Conservation (phyloP, 2,797 vertebrate species). For the Eulemur mongoz region DNA sequence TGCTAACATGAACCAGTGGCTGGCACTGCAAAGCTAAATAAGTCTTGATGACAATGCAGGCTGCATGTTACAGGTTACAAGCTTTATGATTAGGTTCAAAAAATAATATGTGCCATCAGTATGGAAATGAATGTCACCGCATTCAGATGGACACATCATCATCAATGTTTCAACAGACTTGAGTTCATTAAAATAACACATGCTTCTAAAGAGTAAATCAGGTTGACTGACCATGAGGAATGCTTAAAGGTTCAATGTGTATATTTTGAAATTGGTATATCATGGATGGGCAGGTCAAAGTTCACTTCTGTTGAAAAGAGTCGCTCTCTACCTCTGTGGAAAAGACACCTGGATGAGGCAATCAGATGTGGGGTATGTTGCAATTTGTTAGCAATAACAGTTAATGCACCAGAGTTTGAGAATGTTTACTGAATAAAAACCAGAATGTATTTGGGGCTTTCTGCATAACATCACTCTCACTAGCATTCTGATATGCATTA, state of each 20-base stretch:
- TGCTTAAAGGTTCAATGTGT: background rate
- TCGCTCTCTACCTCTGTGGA: background rate
- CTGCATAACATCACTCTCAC: background rate
- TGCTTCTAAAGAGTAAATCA: background rate
- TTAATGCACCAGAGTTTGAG: background rate
- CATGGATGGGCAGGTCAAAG: background rate
- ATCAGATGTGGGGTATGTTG: background rate
- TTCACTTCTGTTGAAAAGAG: background rate
- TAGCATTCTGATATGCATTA: background rate
- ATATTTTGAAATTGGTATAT: background rate
- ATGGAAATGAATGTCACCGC: background rate
- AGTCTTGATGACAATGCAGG: background rate
- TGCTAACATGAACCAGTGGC: background rate
- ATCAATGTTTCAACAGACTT: background rate
- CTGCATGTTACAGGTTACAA: background rate
- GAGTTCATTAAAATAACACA: background rate
- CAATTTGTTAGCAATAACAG: slow-evolving; percentile 17
- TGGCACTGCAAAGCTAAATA: background rate
- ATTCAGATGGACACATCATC: background rate
- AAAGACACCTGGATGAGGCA: background rate
- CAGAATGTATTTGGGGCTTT: background rate
- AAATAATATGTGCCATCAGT: background rate
- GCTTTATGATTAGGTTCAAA: background rate
- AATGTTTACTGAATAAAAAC: slow-evolving; percentile 20
- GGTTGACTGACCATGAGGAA: background rate